phyloP scores from a whole-genome alignment of 2,113 vertebrate genomes.

The Hypomesus transpacificus region DNA sequence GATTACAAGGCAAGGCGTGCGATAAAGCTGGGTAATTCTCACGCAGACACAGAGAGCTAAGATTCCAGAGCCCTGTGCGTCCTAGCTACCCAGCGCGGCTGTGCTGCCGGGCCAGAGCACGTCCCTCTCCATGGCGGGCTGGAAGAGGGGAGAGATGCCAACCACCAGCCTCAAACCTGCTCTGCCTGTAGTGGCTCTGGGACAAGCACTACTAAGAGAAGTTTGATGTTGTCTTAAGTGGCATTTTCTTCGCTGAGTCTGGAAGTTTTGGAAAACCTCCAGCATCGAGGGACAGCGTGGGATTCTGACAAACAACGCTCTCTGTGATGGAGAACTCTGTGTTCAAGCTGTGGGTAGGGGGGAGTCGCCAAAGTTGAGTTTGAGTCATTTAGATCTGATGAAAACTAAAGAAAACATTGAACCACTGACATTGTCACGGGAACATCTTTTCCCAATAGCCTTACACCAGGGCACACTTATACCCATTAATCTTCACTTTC shows the following conservation, averaged over 20 bases:
- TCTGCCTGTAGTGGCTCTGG: constrained; percentile 20
- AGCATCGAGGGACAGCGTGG: too few species aligned
- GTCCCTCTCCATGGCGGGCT: constrained; percentile 22
- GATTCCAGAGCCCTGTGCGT: constrained; percentile 55
- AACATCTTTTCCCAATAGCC: constrained; percentile 51
- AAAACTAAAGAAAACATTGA: constrained; percentile 57
- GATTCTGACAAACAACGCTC: too few species aligned
- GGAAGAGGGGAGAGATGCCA: constrained; percentile 1
- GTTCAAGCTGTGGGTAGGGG: not conserved
- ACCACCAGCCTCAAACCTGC: not conserved
- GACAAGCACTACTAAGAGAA: not conserved
- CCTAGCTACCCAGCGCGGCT: constrained; percentile 61
- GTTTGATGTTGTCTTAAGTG: not conserved
- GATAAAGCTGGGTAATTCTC: constrained; percentile 68
- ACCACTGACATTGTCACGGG: constrained; percentile 9
- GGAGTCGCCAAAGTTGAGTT: not conserved
- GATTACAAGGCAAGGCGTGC: constrained; percentile 63
- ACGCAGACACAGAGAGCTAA: constrained; percentile 62
- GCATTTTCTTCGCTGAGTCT: not conserved
- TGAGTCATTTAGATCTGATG: not conserved
- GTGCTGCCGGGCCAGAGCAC: constrained; percentile 35
- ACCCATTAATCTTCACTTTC: constrained; percentile 58
- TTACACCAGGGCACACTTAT: constrained; percentile 31
- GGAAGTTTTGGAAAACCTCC: not conserved
- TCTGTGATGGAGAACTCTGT: too few species aligned